phyloP scores from a whole-genome alignment of 2,113 vertebrate genomes.

The Felis catus region DNA sequence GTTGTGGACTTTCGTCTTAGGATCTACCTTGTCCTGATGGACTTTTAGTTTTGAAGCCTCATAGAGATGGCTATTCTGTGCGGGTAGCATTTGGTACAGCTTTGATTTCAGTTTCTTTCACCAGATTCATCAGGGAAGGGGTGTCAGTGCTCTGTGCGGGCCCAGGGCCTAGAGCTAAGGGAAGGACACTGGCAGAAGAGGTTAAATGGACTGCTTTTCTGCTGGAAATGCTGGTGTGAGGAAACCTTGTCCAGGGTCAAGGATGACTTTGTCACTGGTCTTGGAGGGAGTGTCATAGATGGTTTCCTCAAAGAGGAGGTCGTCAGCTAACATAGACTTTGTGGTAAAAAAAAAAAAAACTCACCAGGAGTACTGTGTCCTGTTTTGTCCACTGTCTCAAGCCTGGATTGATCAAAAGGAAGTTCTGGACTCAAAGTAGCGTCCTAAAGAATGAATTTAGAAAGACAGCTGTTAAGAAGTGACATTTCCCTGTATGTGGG shows the following conservation, averaged over 20 bases:
- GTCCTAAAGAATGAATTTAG: slow-evolving; percentile 71
- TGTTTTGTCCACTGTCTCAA: slow-evolving; percentile 58
- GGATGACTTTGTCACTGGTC: background rate
- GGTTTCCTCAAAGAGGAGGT: slow-evolving; percentile 47
- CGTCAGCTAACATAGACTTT: slow-evolving; percentile 17
- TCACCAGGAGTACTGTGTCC: slow-evolving; percentile 47
- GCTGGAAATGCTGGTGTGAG: slow-evolving; percentile 55
- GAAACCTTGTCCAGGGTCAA: background rate
- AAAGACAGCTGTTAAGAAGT: slow-evolving; percentile 20
- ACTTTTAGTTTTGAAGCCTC: background rate
- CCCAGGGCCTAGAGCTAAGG: slow-evolving; percentile 58
- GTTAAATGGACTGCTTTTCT: background rate
- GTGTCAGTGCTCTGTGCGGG: slow-evolving; percentile 45
- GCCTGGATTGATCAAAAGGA: slow-evolving; percentile 72
- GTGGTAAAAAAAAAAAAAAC: slow-evolving; percentile 43
- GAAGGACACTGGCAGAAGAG: background rate
- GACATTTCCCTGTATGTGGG: background rate
- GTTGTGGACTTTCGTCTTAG: background rate
- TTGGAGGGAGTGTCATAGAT: slow-evolving; percentile 50
- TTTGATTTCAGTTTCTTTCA: background rate
- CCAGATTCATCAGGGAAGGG: background rate
- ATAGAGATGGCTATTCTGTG: background rate
- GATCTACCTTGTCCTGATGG: slow-evolving; percentile 61
- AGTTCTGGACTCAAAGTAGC: slow-evolving; percentile 66
- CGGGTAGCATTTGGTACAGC: background rate